Conservation (phyloP, 2,888 invertebrate species). For the Stenodera caucasica region DNA sequence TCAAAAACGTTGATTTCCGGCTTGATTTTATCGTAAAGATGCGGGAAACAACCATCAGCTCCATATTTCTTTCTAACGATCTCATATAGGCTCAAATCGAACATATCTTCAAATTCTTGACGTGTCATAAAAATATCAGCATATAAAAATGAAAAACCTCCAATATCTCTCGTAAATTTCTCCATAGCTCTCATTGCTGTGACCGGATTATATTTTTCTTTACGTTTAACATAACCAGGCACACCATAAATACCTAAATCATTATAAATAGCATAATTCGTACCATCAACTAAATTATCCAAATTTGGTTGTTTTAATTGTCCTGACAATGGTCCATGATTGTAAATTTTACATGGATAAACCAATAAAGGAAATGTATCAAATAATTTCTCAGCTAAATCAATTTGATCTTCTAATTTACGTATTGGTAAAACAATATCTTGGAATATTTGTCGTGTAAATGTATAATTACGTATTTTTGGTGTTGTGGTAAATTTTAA, state of each 20-base stretch:
- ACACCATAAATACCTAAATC: constrained; percentile 73
- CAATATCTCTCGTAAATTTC: constrained; percentile 67
- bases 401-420: constrained; percentile 67
- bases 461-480: constrained; percentile 68
- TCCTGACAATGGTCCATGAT: constrained; percentile 63
- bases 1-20: constrained; percentile 68
- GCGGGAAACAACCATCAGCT: constrained; percentile 65
- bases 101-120: constrained; percentile 69
- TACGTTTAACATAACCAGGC: constrained; percentile 65
- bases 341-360: constrained; percentile 69
- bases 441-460: constrained; percentile 72
- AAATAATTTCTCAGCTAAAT: constrained; percentile 62
- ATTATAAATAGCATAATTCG: constrained; percentile 71
- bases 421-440: constrained; percentile 70
- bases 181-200: constrained; percentile 70
- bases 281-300: constrained; percentile 65
- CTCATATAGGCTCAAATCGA: constrained; percentile 67
- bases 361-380: constrained; percentile 70
- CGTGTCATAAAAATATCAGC: constrained; percentile 71
- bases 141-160: constrained; percentile 70
- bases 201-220: constrained; percentile 64
- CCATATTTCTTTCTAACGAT: constrained; percentile 62
- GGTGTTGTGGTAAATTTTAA: constrained; percentile 73
- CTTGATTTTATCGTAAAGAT: constrained; percentile 68
- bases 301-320: constrained; percentile 61